Evolutionary conservation across 2,113 vertebrate species (phyloP), one percentile per base, ranked within the genome.

Genomic region (Typhlomys cinereus): DNA sequence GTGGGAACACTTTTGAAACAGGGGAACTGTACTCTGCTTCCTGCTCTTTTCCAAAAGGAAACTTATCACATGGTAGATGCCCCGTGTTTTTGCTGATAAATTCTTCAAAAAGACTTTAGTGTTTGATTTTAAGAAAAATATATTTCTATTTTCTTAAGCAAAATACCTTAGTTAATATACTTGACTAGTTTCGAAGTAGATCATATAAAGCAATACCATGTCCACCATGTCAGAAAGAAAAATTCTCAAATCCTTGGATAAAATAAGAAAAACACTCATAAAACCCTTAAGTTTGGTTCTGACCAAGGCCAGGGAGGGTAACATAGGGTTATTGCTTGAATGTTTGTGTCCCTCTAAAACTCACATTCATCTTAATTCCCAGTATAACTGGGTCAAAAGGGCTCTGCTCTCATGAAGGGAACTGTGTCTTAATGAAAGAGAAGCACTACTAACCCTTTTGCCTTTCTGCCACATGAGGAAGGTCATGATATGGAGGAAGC

Each of bases 61-160:
- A 50, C n/a, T 36, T 8, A 62, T 31, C 9, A 41, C 5, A 25
- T 52, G 54, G 34, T 15, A 85, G 34, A 50, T 34, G 6, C 20
- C 31, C 23, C 17, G 8, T 3, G 2, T 0, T 36, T 31, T 75
- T 82, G n/a, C 66, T 39, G 7, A 73, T 46, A 17, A 52, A 59
- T 57, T 64, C 20, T 64, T 62, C 8, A n/a, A 46, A 61, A 25
- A 25, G n/a, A 67, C 14, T 8, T 80, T 84, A 67, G 5, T 36
- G 48, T 29, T 82, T 64, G 94, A 84, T 61, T 57, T 39, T 69
- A 73, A 54, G 9, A 79, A 71, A 74, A 31, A 5, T 36, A 4
- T n/a, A 39, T 73, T 66, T 90, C 14, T 76, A 36, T 83, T 89
- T 75, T 39, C 10, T n/a, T 84, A 94, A 90, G 27, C 46, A 75